phyloP scores from a whole-genome alignment of 2,888 invertebrate species.

The Stegophylla sp. region DNA sequence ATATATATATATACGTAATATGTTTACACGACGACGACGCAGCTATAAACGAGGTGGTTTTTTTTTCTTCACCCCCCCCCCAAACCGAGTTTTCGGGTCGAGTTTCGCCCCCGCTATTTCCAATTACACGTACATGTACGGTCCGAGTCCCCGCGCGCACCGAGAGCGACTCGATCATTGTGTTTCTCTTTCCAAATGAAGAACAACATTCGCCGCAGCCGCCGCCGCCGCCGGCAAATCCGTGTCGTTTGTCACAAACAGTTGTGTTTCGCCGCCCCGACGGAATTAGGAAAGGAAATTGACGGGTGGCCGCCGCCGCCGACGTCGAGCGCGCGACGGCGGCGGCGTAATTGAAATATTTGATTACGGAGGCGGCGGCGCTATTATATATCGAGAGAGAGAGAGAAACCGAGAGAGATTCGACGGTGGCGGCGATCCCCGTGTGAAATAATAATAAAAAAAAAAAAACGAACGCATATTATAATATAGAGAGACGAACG shows the following conservation, averaged over 20 bases:
- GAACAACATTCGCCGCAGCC: not conserved
- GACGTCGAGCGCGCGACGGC: not conserved
- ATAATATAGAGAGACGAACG: too few species aligned
- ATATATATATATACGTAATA: not conserved
- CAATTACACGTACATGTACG: not conserved
- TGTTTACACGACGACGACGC: too few species aligned
- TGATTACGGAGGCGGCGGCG: not conserved
- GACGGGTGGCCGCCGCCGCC: too few species aligned
- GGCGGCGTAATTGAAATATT: constrained; percentile 16
- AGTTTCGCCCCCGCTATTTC: not conserved
- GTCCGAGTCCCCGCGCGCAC: not conserved
- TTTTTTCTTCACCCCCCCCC: not conserved
- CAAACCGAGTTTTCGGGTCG: not conserved
- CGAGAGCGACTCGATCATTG: not conserved
- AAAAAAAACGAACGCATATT: too few species aligned
- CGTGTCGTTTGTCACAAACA: constrained; percentile 1
- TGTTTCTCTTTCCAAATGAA: constrained; percentile 25
- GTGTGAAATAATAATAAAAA: too few species aligned
- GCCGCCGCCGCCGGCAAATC: not conserved
- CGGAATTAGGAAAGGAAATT: not conserved
- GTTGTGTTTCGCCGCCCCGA: not conserved
- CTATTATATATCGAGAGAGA: not conserved
- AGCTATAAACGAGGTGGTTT: not conserved
- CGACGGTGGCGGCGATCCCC: not conserved
- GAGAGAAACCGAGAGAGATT: not conserved